A percentile compares a stretch with the other conserved stretches of the same genome.
phyloP scores from a whole-genome alignment of 2,113 vertebrate genomes.

The Polypterus senegalus region DNA sequence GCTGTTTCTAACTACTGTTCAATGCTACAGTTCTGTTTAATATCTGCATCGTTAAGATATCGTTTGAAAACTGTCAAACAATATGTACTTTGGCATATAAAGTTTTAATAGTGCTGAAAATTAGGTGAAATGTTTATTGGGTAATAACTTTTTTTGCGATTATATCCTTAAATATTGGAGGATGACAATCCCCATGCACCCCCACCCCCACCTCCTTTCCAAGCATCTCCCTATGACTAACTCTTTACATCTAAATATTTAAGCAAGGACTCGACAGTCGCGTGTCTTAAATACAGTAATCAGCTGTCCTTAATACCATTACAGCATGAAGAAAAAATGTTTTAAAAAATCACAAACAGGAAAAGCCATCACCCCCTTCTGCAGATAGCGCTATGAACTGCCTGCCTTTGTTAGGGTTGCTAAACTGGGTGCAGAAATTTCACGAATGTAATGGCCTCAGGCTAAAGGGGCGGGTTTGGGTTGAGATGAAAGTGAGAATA shows the following conservation, averaged over 20 bases:
- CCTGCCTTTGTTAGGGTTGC: constrained; percentile 53
- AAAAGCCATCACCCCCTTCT: constrained; percentile 42
- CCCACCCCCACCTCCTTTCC: neutral
- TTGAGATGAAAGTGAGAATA: constrained; percentile 86
- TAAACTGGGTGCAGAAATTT: constrained; percentile 53
- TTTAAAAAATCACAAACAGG: constrained; percentile 54
- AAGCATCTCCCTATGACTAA: neutral
- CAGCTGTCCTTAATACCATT: constrained; percentile 67
- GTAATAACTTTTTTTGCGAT: neutral
- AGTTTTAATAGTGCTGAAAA: neutral
- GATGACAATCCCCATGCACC: neutral
- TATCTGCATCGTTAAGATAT: neutral
- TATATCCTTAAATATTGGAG: neutral
- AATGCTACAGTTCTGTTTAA: neutral
- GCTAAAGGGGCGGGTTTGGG: constrained; percentile 68
- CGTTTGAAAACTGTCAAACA: neutral
- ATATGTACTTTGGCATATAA: neutral
- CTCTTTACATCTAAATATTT: constrained; percentile 65
- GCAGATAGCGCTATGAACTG: constrained; percentile 50
- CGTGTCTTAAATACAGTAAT: constrained; percentile 58
- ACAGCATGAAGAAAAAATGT: constrained; percentile 64
- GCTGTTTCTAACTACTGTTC: neutral
- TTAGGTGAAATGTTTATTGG: neutral
- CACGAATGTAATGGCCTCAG: constrained; percentile 68
- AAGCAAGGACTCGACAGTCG: constrained; percentile 53